Evolutionary conservation across 2,797 vertebrate genomes (phyloP).

Genomic region (Odontamblyopus lacepedii): DNA sequence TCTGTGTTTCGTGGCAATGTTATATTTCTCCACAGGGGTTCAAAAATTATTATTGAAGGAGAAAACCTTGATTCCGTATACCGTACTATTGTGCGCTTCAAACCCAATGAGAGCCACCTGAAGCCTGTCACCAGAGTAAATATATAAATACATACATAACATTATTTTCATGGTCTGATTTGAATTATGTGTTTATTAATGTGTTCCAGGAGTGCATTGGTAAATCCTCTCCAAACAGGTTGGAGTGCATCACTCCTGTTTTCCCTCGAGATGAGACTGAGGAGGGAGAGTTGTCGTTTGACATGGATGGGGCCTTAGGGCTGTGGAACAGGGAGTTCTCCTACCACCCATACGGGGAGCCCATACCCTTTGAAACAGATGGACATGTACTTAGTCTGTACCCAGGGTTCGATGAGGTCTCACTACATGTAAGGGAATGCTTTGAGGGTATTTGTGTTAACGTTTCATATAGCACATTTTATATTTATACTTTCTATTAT

Average conservation of each 20-base stretch:
- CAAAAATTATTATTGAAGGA: constrained; percentile 83
- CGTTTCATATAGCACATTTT: not conserved
- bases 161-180: not conserved
- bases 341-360: constrained; percentile 79
- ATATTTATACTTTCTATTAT: not conserved
- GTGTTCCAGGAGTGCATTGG: constrained; percentile 78
- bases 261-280: constrained; percentile 76
- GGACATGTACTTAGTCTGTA: constrained; percentile 73
- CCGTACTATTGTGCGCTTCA: constrained; percentile 79
- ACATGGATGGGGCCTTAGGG: constrained; percentile 80
- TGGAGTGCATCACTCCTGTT: constrained; percentile 81
- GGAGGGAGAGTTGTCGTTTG: constrained; percentile 81
- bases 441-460: not conserved
- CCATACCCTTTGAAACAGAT: constrained; percentile 77
- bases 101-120: constrained; percentile 75
- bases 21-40: constrained; percentile 69
- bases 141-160: not conserved
- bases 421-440: constrained; percentile 80
- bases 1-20: not conserved
- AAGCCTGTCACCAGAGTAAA: constrained; percentile 73
- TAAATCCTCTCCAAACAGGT: constrained; percentile 60
- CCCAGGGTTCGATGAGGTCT: constrained; percentile 80
- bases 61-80: constrained; percentile 88
- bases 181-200: not conserved
- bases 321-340: constrained; percentile 77